Evolutionary conservation across 2,113 vertebrate genomes (phyloP).

Genomic region (Strigops habroptila): DNA sequence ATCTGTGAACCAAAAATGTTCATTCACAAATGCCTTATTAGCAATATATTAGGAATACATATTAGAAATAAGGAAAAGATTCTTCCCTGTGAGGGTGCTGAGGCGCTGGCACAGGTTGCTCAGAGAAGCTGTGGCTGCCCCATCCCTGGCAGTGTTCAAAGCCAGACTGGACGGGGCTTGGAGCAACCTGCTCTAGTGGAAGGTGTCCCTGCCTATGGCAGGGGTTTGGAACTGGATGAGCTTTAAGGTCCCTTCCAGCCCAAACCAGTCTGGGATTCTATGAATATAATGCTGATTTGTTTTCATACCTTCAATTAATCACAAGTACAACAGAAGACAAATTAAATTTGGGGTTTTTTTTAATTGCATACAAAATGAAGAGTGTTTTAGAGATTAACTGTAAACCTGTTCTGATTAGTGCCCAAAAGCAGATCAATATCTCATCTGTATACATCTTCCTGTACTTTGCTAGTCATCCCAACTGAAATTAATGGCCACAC

Average conservation of each 20-base stretch:
- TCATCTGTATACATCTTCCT: slow-evolving; percentile 50
- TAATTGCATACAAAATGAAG: slow-evolving; percentile 39
- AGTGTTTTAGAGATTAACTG: slow-evolving; percentile 44
- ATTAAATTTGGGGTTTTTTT: slow-evolving; percentile 17
- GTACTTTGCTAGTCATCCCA: slow-evolving; percentile 35
- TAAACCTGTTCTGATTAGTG: slow-evolving; percentile 55
- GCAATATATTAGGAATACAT: background rate
- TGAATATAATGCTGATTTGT: background rate
- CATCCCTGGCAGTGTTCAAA: background rate
- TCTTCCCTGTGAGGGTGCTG: background rate
- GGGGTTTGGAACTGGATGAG: background rate
- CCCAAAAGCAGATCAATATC: slow-evolving; percentile 71
- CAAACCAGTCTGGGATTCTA: background rate
- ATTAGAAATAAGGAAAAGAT: background rate
- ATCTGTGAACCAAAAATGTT: background rate
- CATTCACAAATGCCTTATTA: background rate
- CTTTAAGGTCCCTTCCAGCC: background rate
- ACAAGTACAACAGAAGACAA: background rate
- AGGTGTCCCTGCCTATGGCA: background rate
- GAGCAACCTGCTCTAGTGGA: background rate
- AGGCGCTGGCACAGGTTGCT: background rate
- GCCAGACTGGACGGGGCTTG: background rate
- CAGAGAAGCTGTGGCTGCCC: background rate
- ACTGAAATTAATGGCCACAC: slow-evolving; percentile 52
- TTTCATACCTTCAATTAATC: slow-evolving; percentile 16